A percentile compares a stretch with the other conserved stretches of the same genome.
Conservation (phyloP, 2,888 invertebrate species). For the Drosophila recens region DNA sequence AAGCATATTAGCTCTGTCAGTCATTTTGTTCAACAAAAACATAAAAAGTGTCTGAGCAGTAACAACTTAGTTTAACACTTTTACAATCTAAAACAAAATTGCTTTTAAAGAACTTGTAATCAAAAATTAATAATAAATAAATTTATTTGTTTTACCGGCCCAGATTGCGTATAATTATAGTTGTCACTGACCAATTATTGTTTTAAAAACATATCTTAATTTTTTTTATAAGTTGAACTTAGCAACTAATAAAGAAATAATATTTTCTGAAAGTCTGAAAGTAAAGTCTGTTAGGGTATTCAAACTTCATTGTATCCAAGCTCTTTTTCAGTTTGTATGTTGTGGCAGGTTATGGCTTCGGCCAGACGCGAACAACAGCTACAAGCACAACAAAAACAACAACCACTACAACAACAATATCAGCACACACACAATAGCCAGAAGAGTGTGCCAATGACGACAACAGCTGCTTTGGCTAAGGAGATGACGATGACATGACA, state of each 20-base stretch:
- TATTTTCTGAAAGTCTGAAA: neutral
- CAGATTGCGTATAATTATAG: too few relatives aligned
- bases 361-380: slow-evolving; percentile 28
- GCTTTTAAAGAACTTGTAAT: too few relatives aligned
- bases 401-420: slow-evolving; percentile 16
- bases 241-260: too few relatives aligned
- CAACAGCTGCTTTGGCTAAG: slow-evolving; percentile 56
- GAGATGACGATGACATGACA: slow-evolving; percentile 48
- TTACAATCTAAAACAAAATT: too few relatives aligned
- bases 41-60: too few relatives aligned
- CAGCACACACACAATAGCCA: slow-evolving; percentile 56
- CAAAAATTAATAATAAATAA: too few relatives aligned
- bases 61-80: too few relatives aligned
- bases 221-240: too few relatives aligned
- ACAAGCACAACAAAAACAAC: slow-evolving; percentile 8
- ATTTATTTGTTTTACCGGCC: too few relatives aligned
- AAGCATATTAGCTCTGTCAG: slow-evolving; percentile 8
- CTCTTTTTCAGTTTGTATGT: slow-evolving; percentile 41
- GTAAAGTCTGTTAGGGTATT: slow-evolving; percentile 32
- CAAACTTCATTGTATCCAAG: neutral
- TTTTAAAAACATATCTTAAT: too few relatives aligned
- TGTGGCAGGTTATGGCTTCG: slow-evolving; percentile 75
- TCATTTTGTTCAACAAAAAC: neutral
- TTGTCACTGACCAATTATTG: too few relatives aligned
- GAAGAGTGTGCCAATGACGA: slow-evolving; percentile 56